These are phyloP conservation scores for Diadophis punctatus DNA, from an alignment of 2,113 vertebrate species.

Conservation along the genomic window DNA sequence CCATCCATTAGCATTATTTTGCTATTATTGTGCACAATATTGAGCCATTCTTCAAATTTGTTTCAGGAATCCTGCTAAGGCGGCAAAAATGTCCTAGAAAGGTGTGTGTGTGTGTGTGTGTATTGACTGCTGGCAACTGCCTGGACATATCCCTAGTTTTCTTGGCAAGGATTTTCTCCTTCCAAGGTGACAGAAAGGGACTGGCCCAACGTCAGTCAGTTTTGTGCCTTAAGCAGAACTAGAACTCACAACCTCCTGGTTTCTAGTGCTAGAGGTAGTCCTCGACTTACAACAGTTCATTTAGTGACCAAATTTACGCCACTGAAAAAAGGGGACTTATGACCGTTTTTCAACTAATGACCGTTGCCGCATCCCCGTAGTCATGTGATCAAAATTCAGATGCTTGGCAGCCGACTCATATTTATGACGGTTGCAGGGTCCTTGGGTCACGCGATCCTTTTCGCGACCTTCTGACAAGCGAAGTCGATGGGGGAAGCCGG, in stretches of 20 bases:
- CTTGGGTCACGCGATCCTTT: neutral
- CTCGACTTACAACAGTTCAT: neutral
- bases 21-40: neutral
- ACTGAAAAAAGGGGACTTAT: neutral
- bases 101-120: neutral
- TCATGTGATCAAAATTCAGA: neutral
- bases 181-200: neutral
- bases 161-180: neutral
- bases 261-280: neutral
- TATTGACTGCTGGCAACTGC: neutral
- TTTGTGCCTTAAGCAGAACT: neutral
- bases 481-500: neutral
- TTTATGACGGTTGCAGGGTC: neutral
- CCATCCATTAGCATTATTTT: neutral
- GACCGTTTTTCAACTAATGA: neutral
- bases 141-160: neutral
- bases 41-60: neutral
- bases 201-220: neutral
- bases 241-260: neutral
- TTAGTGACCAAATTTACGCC: neutral
- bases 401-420: neutral
- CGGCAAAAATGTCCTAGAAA: neutral
- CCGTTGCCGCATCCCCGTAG: neutral
- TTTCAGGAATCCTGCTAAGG: neutral
- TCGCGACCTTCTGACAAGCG: neutral